A percentile compares a stretch with the other conserved stretches of the same genome.
phyloP scores from a whole-genome alignment of 2,888 invertebrate species.

The Congeria kusceri region DNA sequence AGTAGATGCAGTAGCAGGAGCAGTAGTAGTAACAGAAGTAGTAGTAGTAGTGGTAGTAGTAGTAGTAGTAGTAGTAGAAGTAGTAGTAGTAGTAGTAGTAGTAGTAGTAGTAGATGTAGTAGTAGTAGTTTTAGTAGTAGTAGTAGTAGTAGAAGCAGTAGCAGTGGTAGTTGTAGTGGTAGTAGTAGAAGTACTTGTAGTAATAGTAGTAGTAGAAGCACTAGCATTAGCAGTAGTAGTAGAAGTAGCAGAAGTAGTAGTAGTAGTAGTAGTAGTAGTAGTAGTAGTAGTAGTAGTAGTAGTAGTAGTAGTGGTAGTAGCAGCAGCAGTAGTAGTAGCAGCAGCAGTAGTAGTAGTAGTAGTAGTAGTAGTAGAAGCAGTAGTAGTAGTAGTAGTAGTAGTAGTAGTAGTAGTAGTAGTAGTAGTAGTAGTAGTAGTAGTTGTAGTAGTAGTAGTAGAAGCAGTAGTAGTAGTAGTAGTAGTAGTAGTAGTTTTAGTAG shows the following conservation, averaged over 20 bases:
- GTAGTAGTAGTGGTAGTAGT: too few relatives aligned
- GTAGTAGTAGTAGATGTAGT: too few relatives aligned
- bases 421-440: slow-evolving; percentile 15
- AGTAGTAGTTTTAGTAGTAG: too few relatives aligned
- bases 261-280: slow-evolving; percentile 10
- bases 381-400: too few relatives aligned
- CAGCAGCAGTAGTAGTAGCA: slow-evolving; percentile 27
- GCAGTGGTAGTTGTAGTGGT: slow-evolving; percentile 16
- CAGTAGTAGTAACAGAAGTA: background rate
- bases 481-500: too few relatives aligned
- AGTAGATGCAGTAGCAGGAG: slow-evolving; percentile 12
- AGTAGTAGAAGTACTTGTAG: slow-evolving; percentile 7
- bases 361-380: too few relatives aligned
- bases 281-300: slow-evolving; percentile 3
- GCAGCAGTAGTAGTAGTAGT: slow-evolving; percentile 40
- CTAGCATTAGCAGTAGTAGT: slow-evolving; percentile 3
- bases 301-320: slow-evolving; percentile 25
- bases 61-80: too few relatives aligned
- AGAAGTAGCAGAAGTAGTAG: slow-evolving; percentile 3
- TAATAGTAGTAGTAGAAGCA: too few relatives aligned
- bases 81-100: too few relatives aligned
- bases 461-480: too few relatives aligned
- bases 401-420: slow-evolving; percentile 43
- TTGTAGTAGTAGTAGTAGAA: too few relatives aligned
- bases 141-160: slow-evolving; percentile 13